phyloP scores from a whole-genome alignment of 2,888 invertebrate genomes.

The Rhamnusium bicolor region DNA sequence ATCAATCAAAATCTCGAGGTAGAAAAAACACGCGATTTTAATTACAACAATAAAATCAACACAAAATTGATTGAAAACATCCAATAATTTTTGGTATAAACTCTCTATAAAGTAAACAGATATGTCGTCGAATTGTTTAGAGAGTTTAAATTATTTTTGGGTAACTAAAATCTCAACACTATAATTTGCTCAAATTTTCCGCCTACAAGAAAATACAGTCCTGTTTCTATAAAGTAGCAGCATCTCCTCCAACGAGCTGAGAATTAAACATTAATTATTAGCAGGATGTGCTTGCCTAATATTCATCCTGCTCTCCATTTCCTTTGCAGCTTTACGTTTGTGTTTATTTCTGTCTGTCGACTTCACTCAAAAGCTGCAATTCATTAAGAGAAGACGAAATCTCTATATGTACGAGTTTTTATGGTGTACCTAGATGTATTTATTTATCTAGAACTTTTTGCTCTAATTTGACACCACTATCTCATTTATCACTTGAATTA shows the following conservation, averaged over 20 bases:
- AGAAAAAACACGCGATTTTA: too few relatives aligned
- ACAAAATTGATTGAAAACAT: too few relatives aligned
- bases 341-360: conserved; percentile 31
- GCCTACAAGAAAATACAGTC: too few relatives aligned
- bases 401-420: conserved; percentile 12
- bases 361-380: background rate
- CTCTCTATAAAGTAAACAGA: too few relatives aligned
- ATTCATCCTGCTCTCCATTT: conserved; percentile 40
- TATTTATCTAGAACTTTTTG: background rate
- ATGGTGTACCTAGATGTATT: background rate
- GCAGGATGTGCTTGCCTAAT: conserved; percentile 42
- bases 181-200: too few relatives aligned
- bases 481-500: background rate
- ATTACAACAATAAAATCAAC: too few relatives aligned
- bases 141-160: too few relatives aligned
- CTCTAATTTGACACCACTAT: background rate
- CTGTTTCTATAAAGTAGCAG: conserved; percentile 23
- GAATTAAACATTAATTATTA: conserved; percentile 43
- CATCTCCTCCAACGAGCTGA: conserved; percentile 37
- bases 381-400: conserved; percentile 5
- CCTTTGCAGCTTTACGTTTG: conserved; percentile 32
- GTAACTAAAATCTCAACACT: too few relatives aligned
- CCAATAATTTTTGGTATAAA: too few relatives aligned
- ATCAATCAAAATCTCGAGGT: too few relatives aligned
- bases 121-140: too few relatives aligned